Evolutionary conservation across 2,888 invertebrate species (phyloP).

Genomic region (Stictocephala bisonia): DNA sequence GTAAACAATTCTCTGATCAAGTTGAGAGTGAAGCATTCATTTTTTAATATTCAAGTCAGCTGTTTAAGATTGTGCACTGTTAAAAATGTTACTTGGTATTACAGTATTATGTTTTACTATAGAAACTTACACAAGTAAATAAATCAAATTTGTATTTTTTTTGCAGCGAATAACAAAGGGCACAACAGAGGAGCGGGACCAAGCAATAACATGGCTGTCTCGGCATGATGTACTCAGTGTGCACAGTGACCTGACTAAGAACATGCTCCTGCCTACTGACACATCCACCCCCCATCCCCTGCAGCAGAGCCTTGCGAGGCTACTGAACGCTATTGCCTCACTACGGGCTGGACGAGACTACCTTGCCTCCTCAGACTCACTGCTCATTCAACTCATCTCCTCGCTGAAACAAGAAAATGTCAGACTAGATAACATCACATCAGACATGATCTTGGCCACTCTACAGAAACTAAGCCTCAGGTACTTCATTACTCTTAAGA

Average conservation of each 20-base stretch:
- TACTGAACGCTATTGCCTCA: conserved; percentile 74
- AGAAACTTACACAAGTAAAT: no score
- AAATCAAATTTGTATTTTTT: background rate
- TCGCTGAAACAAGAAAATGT: conserved; percentile 54
- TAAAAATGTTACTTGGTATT: no score
- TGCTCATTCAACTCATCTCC: conserved; percentile 47
- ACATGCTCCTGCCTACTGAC: conserved; percentile 61
- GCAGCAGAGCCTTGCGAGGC: conserved; percentile 70
- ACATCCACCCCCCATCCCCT: conserved; percentile 63
- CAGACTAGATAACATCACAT: conserved; percentile 67
- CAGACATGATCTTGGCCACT: conserved; percentile 74
- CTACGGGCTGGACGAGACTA: conserved; percentile 71
- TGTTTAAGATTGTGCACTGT: no score
- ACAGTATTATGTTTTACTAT: no score
- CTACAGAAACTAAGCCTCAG: conserved; percentile 75
- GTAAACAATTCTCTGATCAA: no score
- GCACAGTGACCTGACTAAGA: conserved; percentile 47
- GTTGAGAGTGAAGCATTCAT: no score
- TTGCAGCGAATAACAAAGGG: conserved; percentile 44
- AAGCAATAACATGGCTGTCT: conserved; percentile 45
- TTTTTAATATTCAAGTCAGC: no score
- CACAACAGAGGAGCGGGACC: conserved; percentile 48
- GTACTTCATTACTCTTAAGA: no score
- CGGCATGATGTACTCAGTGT: conserved; percentile 52
- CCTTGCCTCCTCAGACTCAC: conserved; percentile 59